Percentiles rank a stretch among this genome's conserved stretches.
Evolutionary conservation across 2,797 vertebrate species (phyloP).

Genomic region (Coranthus polyacanthus): DNA sequence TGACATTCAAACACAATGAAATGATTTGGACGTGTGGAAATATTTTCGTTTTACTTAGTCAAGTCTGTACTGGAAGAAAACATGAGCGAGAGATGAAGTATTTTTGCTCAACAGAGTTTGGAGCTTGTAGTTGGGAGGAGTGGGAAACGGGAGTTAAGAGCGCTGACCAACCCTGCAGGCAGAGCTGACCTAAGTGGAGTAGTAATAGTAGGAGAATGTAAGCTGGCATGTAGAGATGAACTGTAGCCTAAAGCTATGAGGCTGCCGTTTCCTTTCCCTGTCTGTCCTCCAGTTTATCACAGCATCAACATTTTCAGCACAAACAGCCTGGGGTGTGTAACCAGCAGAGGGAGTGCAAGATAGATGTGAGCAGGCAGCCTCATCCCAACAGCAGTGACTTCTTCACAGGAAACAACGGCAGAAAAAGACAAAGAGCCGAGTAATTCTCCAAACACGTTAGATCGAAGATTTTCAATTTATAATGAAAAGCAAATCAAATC

Average conservation of each 20-base stretch:
- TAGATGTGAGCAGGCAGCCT: slow-evolving; percentile 8
- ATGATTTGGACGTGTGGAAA: too few species aligned
- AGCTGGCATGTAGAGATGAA: slow-evolving; percentile 15
- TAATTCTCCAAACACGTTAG: too few species aligned
- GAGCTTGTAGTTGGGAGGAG: slow-evolving; percentile 6
- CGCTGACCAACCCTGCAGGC: slow-evolving; percentile 11
- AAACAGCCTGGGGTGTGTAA: slow-evolving; percentile 17
- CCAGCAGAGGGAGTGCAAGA: slow-evolving; percentile 9
- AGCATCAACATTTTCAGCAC: slow-evolving; percentile 9
- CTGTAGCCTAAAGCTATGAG: slow-evolving; percentile 3
- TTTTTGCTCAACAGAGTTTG: slow-evolving; percentile 5
- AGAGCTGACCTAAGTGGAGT: slow-evolving; percentile 4
- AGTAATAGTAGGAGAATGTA: slow-evolving; percentile 9
- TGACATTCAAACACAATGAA: too few species aligned
- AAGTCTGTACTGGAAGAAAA: slow-evolving; percentile 1
- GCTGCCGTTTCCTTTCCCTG: slow-evolving; percentile 9
- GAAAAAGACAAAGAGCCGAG: neutral
- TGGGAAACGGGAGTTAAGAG: slow-evolving; percentile 8
- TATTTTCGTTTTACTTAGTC: slow-evolving; percentile 9
- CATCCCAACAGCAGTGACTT: neutral
- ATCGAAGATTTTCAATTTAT: too few species aligned
- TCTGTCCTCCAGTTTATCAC: neutral
- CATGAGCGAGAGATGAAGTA: neutral
- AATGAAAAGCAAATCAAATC: too few species aligned
- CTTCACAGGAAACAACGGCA: neutral